Conservation (phyloP, 64 coral and sea anemone genomes). For the Pocillopora damicornis region DNA sequence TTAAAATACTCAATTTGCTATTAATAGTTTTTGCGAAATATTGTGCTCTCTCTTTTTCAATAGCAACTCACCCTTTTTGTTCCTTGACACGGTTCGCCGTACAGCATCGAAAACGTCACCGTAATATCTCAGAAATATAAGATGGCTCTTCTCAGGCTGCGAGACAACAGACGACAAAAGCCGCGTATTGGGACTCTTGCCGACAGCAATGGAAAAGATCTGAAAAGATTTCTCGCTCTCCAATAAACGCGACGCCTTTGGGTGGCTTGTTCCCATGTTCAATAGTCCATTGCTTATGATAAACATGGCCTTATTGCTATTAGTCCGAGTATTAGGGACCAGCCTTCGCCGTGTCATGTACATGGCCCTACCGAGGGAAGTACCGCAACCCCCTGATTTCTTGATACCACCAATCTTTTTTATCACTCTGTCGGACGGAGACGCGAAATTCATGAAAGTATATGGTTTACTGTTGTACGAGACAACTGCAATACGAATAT, state of each 20-base stretch:
- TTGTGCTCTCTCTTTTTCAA: background rate
- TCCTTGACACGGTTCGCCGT: slow-evolving; percentile 3
- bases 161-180: slow-evolving; percentile 31
- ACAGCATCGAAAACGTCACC: slow-evolving; percentile 50
- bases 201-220: slow-evolving; percentile 46
- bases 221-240: slow-evolving; percentile 39
- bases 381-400: slow-evolving; percentile 49
- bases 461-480: slow-evolving; percentile 28
- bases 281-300: slow-evolving; percentile 41
- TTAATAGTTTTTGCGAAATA: too few relatives aligned
- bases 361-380: slow-evolving; percentile 40
- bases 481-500: slow-evolving; percentile 29
- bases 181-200: slow-evolving; percentile 34
- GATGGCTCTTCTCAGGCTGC: slow-evolving; percentile 39
- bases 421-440: slow-evolving; percentile 33
- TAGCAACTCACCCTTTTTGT: slow-evolving; percentile 24
- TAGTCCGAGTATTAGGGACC: slow-evolving; percentile 3
- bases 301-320: slow-evolving; percentile 61
- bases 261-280: slow-evolving; percentile 55
- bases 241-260: slow-evolving; percentile 28
- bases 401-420: slow-evolving; percentile 46
- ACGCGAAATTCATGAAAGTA: slow-evolving; percentile 38
- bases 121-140: slow-evolving; percentile 36
- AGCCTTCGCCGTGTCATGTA: slow-evolving; percentile 24
- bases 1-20: too few relatives aligned